Base-by-base conservation (phyloP, 2,797 vertebrate genomes). In the Otolemur crassicaudatus region DNA sequence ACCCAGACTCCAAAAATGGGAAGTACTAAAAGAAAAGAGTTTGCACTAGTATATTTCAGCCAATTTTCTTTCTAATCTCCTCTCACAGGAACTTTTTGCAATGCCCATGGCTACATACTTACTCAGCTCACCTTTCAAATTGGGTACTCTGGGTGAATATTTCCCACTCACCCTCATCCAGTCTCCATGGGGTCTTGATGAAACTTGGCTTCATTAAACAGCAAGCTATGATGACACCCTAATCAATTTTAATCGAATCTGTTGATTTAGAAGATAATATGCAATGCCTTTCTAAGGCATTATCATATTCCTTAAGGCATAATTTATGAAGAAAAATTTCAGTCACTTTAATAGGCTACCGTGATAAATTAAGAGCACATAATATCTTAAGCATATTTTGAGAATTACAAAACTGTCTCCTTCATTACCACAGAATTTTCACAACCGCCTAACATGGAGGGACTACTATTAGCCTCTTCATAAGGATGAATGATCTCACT, bases 281-380 rank as follows among this genome's bases (percentile, higher is more conserved):
- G 72, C 5, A 75, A 46, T 43, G 40, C 14, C 5, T 34, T 95
- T n/a, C 49, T 60, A 79, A 79, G 46, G 61, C 11, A 61, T 5
- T 63, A 85, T 34, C 56, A 87, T 23, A 63, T 2, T 83, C 5
- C 27, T 46, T 43, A 58, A 65, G 31, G 37, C 4, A 80, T 49
- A 82, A 75, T 5, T 60, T 43, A 60, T 0, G 9, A 13, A 83
- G 25, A 95, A 96, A 90, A 90, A 40, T 73, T 29, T 43, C 77
- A 92, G 6, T 84, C 27, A 31, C 63, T 3, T 90, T 85, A 81
- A 76, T 5, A 90, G 37, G 7, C 13, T 37, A 25, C 8, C 56
- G 37, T 34, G 58, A 86, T 46, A 87, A 65, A 65, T 80, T 90
- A 87, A 94, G 37, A 94, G 23, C 25, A 90, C 46, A 34, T 43